Conservation (phyloP, 2,797 vertebrate genomes). For the Poliocrania exsul region DNA sequence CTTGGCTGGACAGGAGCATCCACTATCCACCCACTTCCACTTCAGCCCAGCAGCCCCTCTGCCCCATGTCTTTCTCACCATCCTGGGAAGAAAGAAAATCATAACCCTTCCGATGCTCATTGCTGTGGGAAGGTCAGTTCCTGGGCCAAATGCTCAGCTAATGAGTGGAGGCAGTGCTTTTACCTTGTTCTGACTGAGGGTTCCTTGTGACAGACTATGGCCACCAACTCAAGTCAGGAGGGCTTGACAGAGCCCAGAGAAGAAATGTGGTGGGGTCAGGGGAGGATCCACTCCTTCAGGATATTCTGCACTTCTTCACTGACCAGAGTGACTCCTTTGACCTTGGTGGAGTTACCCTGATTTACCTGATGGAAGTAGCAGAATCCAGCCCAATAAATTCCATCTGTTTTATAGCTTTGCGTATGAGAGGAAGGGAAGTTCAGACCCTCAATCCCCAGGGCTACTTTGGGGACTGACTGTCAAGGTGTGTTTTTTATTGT, state of each 20-base stretch:
- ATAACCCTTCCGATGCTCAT: not conserved
- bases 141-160: not conserved
- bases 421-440: slow-evolving; percentile 35
- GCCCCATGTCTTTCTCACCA: not conserved
- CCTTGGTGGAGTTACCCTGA: not conserved
- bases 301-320: not conserved
- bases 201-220: not conserved
- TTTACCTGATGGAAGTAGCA: not conserved
- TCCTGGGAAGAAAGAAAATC: not conserved
- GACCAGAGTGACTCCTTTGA: slow-evolving; percentile 32
- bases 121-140: not conserved
- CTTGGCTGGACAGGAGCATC: not conserved
- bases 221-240: not conserved
- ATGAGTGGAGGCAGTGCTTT: not conserved
- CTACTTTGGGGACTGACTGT: slow-evolving; percentile 53
- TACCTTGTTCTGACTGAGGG: not conserved
- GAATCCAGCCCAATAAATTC: slow-evolving; percentile 5
- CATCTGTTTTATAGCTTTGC: not conserved
- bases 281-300: not conserved
- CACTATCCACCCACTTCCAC: not conserved
- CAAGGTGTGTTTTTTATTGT: slow-evolving; percentile 63
- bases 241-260: not conserved
- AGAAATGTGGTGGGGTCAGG: not conserved
- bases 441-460: slow-evolving; percentile 42
- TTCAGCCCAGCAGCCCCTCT: not conserved